Percentiles rank a stretch among this genome's conserved stretches.
Conservation (phyloP, 2,113 vertebrate species). For the Sinosuthora webbiana region DNA sequence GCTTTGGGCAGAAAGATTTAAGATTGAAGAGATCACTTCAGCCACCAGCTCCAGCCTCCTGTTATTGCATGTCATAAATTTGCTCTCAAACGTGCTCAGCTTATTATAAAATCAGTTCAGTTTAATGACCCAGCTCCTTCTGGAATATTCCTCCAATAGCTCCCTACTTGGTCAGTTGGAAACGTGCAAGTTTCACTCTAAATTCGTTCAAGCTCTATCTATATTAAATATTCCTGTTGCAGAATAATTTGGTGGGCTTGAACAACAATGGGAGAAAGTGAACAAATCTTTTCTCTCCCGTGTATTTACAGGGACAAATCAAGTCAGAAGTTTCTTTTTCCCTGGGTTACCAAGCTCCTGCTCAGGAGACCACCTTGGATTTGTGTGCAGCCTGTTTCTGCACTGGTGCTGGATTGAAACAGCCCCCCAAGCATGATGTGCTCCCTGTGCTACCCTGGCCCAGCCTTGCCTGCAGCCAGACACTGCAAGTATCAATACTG, state of each 20-base stretch:
- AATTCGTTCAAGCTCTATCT: neutral
- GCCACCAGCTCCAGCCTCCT: neutral
- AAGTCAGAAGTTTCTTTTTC: neutral
- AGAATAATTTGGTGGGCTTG: neutral
- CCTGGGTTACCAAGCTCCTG: neutral
- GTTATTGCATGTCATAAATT: neutral
- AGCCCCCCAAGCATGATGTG: neutral
- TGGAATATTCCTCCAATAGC: neutral
- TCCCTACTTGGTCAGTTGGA: neutral
- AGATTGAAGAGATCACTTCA: neutral
- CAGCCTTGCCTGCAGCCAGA: neutral
- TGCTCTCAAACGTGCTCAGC: neutral
- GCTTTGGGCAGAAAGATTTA: neutral
- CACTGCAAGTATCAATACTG: neutral
- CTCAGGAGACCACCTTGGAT: neutral
- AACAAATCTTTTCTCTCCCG: neutral
- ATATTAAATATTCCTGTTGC: neutral
- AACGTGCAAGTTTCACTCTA: neutral
- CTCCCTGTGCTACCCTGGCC: neutral
- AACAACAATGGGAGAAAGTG: neutral
- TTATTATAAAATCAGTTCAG: conserved; percentile 1
- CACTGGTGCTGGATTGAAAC: neutral
- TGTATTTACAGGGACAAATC: neutral
- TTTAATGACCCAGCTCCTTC: neutral
- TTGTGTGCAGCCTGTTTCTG: neutral